Conservation (phyloP, 2,113 vertebrate genomes). For the Malurus cyaneus region DNA sequence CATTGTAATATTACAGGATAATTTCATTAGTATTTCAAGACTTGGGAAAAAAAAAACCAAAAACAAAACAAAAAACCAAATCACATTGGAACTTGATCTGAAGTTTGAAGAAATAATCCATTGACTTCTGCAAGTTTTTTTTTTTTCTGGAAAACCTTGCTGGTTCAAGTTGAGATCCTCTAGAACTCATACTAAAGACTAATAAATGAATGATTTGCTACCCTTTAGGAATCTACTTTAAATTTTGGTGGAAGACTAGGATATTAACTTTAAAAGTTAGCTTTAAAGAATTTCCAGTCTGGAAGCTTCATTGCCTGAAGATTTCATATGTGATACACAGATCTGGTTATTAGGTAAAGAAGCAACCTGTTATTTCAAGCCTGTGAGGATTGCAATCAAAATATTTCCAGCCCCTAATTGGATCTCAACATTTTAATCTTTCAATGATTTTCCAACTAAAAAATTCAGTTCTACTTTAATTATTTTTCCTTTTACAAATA, state of each 20-base stretch:
- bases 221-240: background rate
- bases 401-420: background rate
- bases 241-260: background rate
- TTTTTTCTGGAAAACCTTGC: background rate
- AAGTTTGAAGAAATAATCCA: background rate
- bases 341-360: background rate
- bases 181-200: background rate
- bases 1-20: background rate
- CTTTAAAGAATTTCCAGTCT: background rate
- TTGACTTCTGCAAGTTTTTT: background rate
- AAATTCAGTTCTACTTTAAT: background rate
- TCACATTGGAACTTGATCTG: background rate
- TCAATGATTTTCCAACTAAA: background rate
- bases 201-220: background rate
- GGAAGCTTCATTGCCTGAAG: background rate
- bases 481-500: background rate
- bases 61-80: too few species aligned
- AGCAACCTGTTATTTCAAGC: conserved; percentile 23
- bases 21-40: background rate
- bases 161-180: background rate
- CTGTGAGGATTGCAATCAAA: background rate
- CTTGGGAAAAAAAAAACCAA: background rate
- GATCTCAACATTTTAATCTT: background rate
- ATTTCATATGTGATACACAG: background rate
- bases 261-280: background rate